phyloP scores from a whole-genome alignment of 2,113 vertebrate species.

The Istiophorus platypterus region DNA sequence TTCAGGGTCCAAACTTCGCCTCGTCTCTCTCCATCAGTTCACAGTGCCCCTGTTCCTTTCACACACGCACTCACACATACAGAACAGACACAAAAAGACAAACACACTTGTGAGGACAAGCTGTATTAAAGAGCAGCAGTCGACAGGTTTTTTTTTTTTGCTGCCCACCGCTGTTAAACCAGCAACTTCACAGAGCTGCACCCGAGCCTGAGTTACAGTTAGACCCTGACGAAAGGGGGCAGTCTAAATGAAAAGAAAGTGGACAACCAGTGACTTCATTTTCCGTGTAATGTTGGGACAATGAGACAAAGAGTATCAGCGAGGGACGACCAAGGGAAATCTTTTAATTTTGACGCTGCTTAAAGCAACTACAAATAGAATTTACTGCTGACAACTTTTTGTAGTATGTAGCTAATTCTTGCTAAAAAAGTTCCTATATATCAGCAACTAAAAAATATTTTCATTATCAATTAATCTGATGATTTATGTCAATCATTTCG shows the following conservation, averaged over 20 bases:
- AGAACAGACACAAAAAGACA: constrained; percentile 48
- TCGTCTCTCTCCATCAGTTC: constrained; percentile 77
- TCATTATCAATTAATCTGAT: not conserved
- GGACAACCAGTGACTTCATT: constrained; percentile 28
- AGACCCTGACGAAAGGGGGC: constrained; percentile 38
- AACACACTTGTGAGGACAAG: constrained; percentile 47
- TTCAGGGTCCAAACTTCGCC: constrained; percentile 67
- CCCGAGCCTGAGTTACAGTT: constrained; percentile 35
- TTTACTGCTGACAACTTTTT: not conserved
- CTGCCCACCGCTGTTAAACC: constrained; percentile 48
- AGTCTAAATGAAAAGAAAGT: constrained; percentile 1
- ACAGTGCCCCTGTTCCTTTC: constrained; percentile 50
- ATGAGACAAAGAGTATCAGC: not conserved
- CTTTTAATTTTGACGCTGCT: not conserved
- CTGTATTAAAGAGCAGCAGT: constrained; percentile 57
- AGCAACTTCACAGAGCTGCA: constrained; percentile 8
- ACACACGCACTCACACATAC: constrained; percentile 26
- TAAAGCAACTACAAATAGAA: not conserved
- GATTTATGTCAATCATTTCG: not conserved
- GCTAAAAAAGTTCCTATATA: not conserved
- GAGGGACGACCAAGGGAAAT: not conserved
- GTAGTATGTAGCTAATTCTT: not conserved
- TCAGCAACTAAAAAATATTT: not conserved
- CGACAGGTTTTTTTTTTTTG: constrained; percentile 77
- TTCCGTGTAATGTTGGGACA: constrained; percentile 31